Conservation (phyloP, 35 echinoderm and acorn worm species). For the Antedon bifida region DNA sequence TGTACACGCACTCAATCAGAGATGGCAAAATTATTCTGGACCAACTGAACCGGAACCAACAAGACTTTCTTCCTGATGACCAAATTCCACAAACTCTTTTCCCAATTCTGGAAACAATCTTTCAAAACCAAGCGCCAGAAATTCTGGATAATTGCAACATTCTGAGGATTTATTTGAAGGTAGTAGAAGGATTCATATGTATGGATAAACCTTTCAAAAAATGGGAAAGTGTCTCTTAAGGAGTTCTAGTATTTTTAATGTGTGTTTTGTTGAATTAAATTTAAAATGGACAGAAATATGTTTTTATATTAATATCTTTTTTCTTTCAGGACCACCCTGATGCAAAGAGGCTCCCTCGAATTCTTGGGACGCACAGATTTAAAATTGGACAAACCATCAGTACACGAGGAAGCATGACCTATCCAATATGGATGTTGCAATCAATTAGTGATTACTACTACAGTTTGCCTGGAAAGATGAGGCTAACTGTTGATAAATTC, state of each 20-base stretch:
- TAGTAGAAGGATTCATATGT: background rate
- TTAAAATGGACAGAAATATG: too few species aligned
- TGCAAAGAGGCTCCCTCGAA: background rate
- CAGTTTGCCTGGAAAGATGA: background rate
- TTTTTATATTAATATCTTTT: too few species aligned
- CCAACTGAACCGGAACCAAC: background rate
- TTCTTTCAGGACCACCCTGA: slow-evolving; percentile 5
- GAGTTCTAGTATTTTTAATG: too few species aligned
- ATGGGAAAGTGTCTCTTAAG: too few species aligned
- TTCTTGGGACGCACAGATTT: background rate
- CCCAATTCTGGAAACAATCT: background rate
- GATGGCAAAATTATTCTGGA: slow-evolving; percentile 1
- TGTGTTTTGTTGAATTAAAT: too few species aligned
- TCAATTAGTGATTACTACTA: background rate
- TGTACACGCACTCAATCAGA: background rate
- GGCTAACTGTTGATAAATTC: background rate
- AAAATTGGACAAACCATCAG: background rate
- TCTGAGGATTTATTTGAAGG: background rate
- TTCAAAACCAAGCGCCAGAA: background rate
- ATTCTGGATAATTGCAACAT: background rate
- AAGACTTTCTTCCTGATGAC: slow-evolving; percentile 1
- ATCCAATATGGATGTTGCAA: slow-evolving; percentile 10
- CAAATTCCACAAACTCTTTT: slow-evolving; percentile 4
- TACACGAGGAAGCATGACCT: background rate
- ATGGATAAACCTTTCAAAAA: background rate